These are phyloP conservation scores for Isichthys henryi DNA, from an alignment of 2,113 vertebrate species.

Conservation along the genomic window DNA sequence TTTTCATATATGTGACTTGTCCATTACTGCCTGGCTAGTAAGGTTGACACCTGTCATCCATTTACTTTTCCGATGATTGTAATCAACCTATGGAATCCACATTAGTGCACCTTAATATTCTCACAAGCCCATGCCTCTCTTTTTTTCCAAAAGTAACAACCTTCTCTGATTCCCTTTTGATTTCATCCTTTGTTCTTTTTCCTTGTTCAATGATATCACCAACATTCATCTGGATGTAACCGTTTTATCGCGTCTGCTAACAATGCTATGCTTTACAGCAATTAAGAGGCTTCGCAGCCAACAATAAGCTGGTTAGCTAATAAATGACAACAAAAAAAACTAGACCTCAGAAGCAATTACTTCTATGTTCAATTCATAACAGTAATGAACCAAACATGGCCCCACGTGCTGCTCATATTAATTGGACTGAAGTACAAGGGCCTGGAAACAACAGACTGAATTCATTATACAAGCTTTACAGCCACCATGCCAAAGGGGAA, in stretches of 20 bases:
- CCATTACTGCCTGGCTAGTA: background rate
- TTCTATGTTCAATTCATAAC: slow-evolving; percentile 6
- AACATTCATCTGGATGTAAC: background rate
- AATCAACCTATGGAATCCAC: background rate
- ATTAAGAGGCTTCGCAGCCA: background rate
- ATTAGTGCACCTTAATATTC: background rate
- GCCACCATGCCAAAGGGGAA: background rate
- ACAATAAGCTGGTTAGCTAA: slow-evolving; percentile 17
- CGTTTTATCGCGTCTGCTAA: background rate
- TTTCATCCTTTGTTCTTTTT: background rate
- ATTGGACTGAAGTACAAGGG: slow-evolving; percentile 18
- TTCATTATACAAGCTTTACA: background rate
- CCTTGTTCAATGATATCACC: background rate
- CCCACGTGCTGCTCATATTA: slow-evolving; percentile 1
- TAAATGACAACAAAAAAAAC: background rate
- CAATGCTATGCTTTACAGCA: background rate
- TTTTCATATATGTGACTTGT: background rate
- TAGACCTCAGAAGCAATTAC: slow-evolving; percentile 11
- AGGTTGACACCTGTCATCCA: background rate
- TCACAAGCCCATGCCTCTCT: background rate
- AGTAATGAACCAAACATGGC: background rate
- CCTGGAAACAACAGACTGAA: background rate
- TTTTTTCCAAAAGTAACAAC: background rate
- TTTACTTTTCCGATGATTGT: background rate
- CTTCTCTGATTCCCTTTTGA: background rate